Evolutionary conservation across 2,113 vertebrate genomes (phyloP), one percentile per base, ranked within the genome.

Genomic region (Sinocyclocheilus anophthalmus): DNA sequence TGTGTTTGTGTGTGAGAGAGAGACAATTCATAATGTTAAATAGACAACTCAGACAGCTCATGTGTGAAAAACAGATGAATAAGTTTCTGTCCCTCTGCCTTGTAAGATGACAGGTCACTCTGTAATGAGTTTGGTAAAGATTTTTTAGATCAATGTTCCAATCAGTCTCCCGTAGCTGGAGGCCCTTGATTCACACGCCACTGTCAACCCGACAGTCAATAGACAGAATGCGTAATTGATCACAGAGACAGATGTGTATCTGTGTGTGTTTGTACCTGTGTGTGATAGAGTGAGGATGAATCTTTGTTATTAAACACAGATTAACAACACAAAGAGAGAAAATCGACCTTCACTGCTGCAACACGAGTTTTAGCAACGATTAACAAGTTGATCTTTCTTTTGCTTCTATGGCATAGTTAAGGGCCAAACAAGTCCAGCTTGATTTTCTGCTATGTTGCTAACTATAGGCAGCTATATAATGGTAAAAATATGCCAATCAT

Each of bases 61-160:
- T 65, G n/a, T 18, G 70, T 37, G 79, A 85, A 76, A 90, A 75
- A 14, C 86, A 87, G 89, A 93, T 92, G 79, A 88, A 90, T 90
- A 78, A 24, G 53, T 85, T 88, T n/a, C 2, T 76, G 0, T 77
- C 6, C 84, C 39, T 42, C 53, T 78, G 22, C 26, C 12, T 67
- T 80, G 80, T 85, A 84, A 57, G 65, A 92, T 93, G 93, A 94
- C 92, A 91, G 91, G 92, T 93, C 85, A 88, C 57, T 82, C 90
- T 85, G 91, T 95, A 94, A 95, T 94, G 94, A 94, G 90, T 93
- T 94, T 88, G 89, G 85, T 91, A 95, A 94, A 93, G 95, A 95
- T 95, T 95, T 94, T 84, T 77, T 63, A 81, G 91, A 94, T 94
- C 92, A 81, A 95, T 95, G 90, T 85, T 88, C 93, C 92, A 92